Conservation (phyloP, 2,113 vertebrate species). For the Cryptotis parvus region DNA sequence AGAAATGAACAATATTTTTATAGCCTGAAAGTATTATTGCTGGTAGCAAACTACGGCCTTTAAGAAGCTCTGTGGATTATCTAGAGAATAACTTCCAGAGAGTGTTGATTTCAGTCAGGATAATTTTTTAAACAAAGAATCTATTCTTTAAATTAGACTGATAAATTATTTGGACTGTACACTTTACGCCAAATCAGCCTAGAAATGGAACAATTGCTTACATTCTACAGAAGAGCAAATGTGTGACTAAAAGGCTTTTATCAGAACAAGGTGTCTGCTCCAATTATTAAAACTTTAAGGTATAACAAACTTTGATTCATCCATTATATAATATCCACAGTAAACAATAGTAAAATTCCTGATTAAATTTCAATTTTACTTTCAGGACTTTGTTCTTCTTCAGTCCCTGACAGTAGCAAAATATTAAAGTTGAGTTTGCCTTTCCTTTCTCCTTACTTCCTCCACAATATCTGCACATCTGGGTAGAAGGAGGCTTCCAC, state of each 20-base stretch:
- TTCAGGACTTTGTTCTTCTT: constrained; percentile 21
- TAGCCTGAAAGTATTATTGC: neutral
- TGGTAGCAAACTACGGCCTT: neutral
- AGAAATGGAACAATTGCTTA: constrained; percentile 65
- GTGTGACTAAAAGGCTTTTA: constrained; percentile 43
- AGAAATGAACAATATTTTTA: constrained; percentile 13
- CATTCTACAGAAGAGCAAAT: constrained; percentile 57
- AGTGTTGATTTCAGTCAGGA: constrained; percentile 31
- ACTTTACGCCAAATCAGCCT: constrained; percentile 7
- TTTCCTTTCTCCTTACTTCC: neutral
- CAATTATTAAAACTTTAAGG: constrained; percentile 25
- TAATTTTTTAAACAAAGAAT: constrained; percentile 20
- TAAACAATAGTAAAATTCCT: constrained; percentile 2
- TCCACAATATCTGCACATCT: neutral
- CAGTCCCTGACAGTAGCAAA: constrained; percentile 13
- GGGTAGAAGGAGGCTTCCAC: neutral
- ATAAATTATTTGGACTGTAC: constrained; percentile 50
- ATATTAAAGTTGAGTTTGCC: neutral
- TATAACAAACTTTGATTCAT: constrained; percentile 20
- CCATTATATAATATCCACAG: constrained; percentile 5
- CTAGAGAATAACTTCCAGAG: constrained; percentile 53
- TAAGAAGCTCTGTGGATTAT: neutral
- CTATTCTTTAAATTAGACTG: constrained; percentile 17
- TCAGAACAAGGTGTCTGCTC: constrained; percentile 34
- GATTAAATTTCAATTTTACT: constrained; percentile 55